Base-by-base conservation (phyloP, 2,888 invertebrate genomes). In the Schizotus pectinicornis region DNA sequence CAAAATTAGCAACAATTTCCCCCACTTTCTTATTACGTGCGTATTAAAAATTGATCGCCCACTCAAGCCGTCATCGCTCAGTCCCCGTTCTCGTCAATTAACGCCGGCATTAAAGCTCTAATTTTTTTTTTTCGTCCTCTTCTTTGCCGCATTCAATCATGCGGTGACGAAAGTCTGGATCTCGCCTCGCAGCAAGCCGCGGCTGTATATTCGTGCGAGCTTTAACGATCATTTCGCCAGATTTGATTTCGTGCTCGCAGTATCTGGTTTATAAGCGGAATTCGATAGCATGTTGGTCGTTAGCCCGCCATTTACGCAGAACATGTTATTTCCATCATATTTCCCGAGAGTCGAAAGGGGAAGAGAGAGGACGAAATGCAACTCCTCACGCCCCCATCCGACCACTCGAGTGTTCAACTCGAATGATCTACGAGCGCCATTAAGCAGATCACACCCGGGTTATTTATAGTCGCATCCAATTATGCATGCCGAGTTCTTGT, bases 321-420 rank as follows among this genome's bases (percentile, higher is more conserved):
- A 59, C 55, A 59, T 55, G 55, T 51, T 59, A 59, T 59, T 59
- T 59, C 59, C 55, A 59, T 59, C 59, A 59, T 59, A 59, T 59
- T 59, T 59, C 59, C 59, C 50, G 55, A 43, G 22, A 22, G 22
- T 22, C 22, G 22, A 22, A 5, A 22, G 22, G 22, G 22, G 22
- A 22, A 22, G 22, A 22, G 22, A 22, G 5, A 22, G 22, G 22
- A 22, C 22, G 22, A 22, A 22, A 22, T 22, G 22, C 22, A 22
- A 22, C 22, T 22, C 22, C 22, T 22, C 22, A 22, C 22, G 22
- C 35, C 47, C 42, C 47, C 36, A 47, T 47, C 47, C 41, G 47
- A 54, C 54, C 41, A 54, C 39, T 47, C 47, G 54, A 54, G 41
- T 54, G 47, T 47, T 47, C 41, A 47, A 12, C 47, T 22, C 22